phyloP scores from a whole-genome alignment of 64 coral and sea anemone genomes.

The Astreopora myriophthalma region DNA sequence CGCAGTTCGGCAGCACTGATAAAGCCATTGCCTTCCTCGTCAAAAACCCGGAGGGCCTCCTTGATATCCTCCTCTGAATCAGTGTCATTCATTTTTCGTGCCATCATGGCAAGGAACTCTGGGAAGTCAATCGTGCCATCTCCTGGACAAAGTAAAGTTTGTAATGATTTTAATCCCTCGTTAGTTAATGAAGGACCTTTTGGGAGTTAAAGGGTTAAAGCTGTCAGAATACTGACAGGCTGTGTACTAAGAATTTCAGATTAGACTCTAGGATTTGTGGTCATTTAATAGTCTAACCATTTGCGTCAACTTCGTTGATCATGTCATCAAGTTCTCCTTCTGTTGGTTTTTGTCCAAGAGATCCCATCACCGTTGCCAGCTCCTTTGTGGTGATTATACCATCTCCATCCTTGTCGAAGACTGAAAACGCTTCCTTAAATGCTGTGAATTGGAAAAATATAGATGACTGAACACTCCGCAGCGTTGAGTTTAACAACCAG shows the following conservation, averaged over 20 bases:
- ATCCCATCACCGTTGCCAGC: slow-evolving; percentile 80
- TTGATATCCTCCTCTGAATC: slow-evolving; percentile 83
- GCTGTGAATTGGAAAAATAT: slow-evolving; percentile 9
- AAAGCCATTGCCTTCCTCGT: slow-evolving; percentile 86
- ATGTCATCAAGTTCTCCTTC: slow-evolving; percentile 87
- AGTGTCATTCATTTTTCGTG: slow-evolving; percentile 82
- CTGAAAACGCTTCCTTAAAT: slow-evolving; percentile 84
- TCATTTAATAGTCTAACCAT: slow-evolving; percentile 40
- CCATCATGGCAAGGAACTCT: slow-evolving; percentile 88
- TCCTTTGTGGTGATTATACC: slow-evolving; percentile 84
- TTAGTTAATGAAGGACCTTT: no score
- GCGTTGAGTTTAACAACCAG: no score
- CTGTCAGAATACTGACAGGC: no score
- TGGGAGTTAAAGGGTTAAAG: no score
- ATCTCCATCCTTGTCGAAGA: slow-evolving; percentile 90
- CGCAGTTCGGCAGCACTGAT: slow-evolving; percentile 86
- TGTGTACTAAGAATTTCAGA: no score
- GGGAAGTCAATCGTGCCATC: slow-evolving; percentile 88
- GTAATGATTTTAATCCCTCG: no score
- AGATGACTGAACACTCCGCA: no score
- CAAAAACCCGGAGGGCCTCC: slow-evolving; percentile 83
- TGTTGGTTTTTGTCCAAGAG: slow-evolving; percentile 87
- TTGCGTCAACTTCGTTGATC: slow-evolving; percentile 90
- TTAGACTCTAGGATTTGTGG: no score
- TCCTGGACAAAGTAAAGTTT: no score